phyloP scores from a whole-genome alignment of 2,888 invertebrate species.

The Thymelicus sylvestris region DNA sequence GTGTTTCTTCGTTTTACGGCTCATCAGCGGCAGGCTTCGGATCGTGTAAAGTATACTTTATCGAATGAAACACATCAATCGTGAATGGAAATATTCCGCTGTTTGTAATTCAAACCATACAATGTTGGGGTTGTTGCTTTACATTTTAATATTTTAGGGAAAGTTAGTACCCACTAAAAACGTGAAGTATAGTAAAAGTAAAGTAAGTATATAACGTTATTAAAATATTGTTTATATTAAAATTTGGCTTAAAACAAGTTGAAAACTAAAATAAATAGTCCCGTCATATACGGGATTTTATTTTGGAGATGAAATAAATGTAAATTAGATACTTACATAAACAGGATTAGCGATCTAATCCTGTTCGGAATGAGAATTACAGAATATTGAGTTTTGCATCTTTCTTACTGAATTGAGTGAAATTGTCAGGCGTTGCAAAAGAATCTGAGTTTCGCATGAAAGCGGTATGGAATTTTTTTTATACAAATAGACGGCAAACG shows the following conservation, averaged over 20 bases:
- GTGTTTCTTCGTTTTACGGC: conserved; percentile 1
- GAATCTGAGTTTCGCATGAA: background rate
- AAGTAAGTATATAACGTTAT: too few species aligned
- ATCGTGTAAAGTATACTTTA: conserved; percentile 7
- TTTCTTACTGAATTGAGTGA: background rate
- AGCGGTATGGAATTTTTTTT: conserved; percentile 3
- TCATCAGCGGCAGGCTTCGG: conserved; percentile 3
- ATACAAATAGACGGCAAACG: too few species aligned
- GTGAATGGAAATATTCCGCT: background rate
- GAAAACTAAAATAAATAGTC: too few species aligned
- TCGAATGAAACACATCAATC: conserved; percentile 8
- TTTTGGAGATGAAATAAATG: too few species aligned
- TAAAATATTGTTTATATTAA: too few species aligned
- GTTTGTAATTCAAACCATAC: background rate
- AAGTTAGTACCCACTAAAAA: too few species aligned
- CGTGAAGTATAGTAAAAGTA: too few species aligned
- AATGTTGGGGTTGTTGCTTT: background rate
- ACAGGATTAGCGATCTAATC: too few species aligned
- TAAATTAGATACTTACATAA: too few species aligned
- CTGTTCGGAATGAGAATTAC: conserved; percentile 8
- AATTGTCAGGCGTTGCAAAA: background rate
- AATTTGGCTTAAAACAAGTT: too few species aligned
- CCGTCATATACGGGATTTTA: too few species aligned
- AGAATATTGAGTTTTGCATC: conserved; percentile 16
- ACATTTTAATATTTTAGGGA: too few species aligned